A percentile compares a stretch with the other conserved stretches of the same genome.
phyloP scores from a whole-genome alignment of 2,113 vertebrate genomes.

The Nipponia nippon region DNA sequence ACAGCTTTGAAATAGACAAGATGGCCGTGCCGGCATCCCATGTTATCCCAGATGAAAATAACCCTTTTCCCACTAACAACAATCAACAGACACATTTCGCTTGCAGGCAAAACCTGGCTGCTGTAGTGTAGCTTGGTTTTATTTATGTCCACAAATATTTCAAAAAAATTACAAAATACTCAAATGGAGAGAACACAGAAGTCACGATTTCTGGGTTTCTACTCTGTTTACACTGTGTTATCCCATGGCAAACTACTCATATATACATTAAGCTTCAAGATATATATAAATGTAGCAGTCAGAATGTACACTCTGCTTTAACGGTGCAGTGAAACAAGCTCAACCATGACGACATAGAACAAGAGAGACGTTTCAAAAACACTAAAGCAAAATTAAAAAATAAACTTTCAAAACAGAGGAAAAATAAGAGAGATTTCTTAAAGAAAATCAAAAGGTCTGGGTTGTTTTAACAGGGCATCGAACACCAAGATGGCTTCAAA shows the following conservation, averaged over 20 bases:
- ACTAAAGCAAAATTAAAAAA: conserved; percentile 77
- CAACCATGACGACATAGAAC: conserved; percentile 95
- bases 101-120: conserved; percentile 47
- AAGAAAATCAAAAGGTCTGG: conserved; percentile 39
- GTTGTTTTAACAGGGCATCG: conserved; percentile 42
- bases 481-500: conserved; percentile 38
- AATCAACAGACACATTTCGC: conserved; percentile 34
- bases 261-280: conserved; percentile 99
- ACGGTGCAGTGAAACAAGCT: conserved; percentile 90
- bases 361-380: conserved; percentile 85
- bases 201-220: conserved; percentile 99
- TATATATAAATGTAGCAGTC: conserved; percentile 98
- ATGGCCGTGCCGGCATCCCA: neutral
- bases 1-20: neutral
- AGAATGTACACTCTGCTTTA: conserved; percentile 92
- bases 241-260: conserved; percentile 99
- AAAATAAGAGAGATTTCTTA: conserved; percentile 24
- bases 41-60: neutral
- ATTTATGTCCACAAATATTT: conserved; percentile 99
- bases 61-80: neutral
- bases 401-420: conserved; percentile 3
- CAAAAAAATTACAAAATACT: conserved; percentile 99
- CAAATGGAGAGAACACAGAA: conserved; percentile 99
- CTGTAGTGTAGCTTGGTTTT: conserved; percentile 99
- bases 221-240: conserved; percentile 99